These are phyloP conservation scores for Chironex yamaguchii DNA, from an alignment of 30 jellyfish, hydroid and myxozoan species.

Conservation along the genomic window DNA sequence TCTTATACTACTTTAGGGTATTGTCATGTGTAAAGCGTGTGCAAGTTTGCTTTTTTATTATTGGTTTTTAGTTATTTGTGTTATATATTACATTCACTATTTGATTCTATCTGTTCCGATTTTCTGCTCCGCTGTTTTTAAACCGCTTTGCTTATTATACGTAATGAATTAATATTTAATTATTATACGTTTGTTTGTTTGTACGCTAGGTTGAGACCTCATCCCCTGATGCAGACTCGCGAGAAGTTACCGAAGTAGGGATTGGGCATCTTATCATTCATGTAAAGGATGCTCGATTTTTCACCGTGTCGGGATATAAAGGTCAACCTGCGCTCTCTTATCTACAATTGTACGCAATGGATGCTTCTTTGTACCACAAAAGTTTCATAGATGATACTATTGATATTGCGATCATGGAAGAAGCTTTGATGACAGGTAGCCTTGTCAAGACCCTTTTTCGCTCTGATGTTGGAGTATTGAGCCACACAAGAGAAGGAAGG, in stretches of 20 bases:
- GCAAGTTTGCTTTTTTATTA: too few species aligned
- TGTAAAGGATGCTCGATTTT: conserved; percentile 75
- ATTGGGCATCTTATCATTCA: conserved; percentile 83
- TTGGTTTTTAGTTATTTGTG: too few species aligned
- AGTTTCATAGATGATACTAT: conserved; percentile 24
- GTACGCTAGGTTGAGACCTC: too few species aligned
- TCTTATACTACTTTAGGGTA: too few species aligned
- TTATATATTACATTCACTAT: too few species aligned
- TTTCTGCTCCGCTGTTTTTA: too few species aligned
- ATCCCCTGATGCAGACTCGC: too few species aligned
- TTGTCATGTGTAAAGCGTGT: too few species aligned
- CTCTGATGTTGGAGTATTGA: conserved; percentile 66
- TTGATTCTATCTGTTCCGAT: too few species aligned
- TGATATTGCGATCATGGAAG: conserved; percentile 70
- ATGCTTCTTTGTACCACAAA: conserved; percentile 69
- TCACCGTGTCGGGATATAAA: conserved; percentile 78
- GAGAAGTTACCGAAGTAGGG: conserved; percentile 4
- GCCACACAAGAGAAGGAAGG: conserved; percentile 67
- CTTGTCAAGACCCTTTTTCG: conserved; percentile 68
- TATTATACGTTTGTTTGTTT: too few species aligned
- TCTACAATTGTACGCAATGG: conserved; percentile 71
- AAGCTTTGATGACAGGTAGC: conserved; percentile 49
- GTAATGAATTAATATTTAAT: too few species aligned
- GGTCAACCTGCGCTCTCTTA: conserved; percentile 77
- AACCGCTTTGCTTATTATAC: too few species aligned